Conservation (phyloP, 2,113 vertebrate genomes). For the Oncorhynchus clarkii region DNA sequence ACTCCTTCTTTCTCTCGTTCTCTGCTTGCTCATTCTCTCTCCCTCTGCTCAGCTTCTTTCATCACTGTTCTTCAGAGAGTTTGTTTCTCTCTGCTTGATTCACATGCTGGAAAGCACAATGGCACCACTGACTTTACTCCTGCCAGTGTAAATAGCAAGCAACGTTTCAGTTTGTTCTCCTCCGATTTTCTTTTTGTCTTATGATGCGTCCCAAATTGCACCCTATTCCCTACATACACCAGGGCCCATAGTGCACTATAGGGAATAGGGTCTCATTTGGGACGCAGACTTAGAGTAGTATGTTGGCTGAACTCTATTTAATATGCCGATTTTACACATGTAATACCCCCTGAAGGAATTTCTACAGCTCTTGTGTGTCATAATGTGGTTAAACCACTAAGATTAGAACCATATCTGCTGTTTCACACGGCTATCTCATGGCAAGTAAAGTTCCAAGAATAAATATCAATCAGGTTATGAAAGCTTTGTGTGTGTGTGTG, state of each 20-base stretch:
- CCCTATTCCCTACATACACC: too few species aligned
- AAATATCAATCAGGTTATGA: neutral
- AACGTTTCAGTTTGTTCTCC: conserved; percentile 37
- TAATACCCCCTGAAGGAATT: conserved; percentile 36
- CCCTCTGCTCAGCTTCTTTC: conserved; percentile 33
- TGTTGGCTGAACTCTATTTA: conserved; percentile 26
- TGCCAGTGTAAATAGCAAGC: conserved; percentile 39
- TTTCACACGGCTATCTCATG: conserved; percentile 14
- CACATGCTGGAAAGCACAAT: conserved; percentile 41
- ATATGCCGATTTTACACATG: conserved; percentile 23
- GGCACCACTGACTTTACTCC: conserved; percentile 13
- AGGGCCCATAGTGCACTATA: neutral
- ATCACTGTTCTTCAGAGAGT: conserved; percentile 29
- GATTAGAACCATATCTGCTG: conserved; percentile 22
- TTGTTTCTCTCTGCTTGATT: conserved; percentile 28
- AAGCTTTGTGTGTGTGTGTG: neutral
- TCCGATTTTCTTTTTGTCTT: conserved; percentile 12
- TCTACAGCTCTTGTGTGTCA: conserved; percentile 33
- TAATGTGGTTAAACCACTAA: conserved; percentile 17
- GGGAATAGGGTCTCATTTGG: neutral
- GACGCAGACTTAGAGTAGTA: neutral
- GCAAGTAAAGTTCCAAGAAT: neutral
- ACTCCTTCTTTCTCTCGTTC: neutral
- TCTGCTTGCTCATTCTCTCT: neutral
- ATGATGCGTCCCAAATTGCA: too few species aligned